Percentiles rank a stretch among this genome's conserved stretches.
Evolutionary conservation across 2,888 invertebrate genomes (phyloP).

Genomic region (Kryphioiulus occultus): DNA sequence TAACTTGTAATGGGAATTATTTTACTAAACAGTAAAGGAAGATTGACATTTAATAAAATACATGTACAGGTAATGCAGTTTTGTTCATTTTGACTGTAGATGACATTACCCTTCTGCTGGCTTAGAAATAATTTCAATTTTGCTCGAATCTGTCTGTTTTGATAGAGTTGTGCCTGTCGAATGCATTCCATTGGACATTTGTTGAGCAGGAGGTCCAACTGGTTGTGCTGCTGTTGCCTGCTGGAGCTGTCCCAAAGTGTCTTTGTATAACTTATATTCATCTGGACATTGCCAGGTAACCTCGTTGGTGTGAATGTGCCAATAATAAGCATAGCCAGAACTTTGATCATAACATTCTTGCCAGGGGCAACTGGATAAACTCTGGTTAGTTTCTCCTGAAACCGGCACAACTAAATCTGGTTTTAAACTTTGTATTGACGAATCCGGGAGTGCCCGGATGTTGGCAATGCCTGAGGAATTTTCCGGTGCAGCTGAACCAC

Average conservation of each 20-base stretch:
- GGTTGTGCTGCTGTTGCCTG: conserved; percentile 18
- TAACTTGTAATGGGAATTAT: conserved; percentile 55
- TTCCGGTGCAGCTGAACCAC: background rate
- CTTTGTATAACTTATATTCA: conserved; percentile 61
- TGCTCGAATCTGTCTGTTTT: background rate
- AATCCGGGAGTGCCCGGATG: background rate
- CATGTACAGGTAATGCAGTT: background rate
- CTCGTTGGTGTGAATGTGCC: conserved; percentile 71
- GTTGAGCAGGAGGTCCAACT: conserved; percentile 33
- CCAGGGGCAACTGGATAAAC: conserved; percentile 63
- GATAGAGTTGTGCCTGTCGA: background rate
- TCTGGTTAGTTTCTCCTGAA: background rate
- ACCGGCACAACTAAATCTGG: background rate
- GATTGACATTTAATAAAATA: background rate
- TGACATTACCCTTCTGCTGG: conserved; percentile 53
- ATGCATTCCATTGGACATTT: background rate
- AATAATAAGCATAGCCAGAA: conserved; percentile 72
- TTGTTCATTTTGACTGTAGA: conserved; percentile 9
- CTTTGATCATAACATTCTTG: conserved; percentile 71
- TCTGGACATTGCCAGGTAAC: conserved; percentile 72
- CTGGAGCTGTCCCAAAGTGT: background rate
- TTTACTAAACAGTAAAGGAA: conserved; percentile 51
- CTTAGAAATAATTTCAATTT: conserved; percentile 45
- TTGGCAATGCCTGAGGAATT: background rate
- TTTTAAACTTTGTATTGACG: background rate